Conservation (phyloP, 2,888 invertebrate genomes). For the Pandemis heparana region DNA sequence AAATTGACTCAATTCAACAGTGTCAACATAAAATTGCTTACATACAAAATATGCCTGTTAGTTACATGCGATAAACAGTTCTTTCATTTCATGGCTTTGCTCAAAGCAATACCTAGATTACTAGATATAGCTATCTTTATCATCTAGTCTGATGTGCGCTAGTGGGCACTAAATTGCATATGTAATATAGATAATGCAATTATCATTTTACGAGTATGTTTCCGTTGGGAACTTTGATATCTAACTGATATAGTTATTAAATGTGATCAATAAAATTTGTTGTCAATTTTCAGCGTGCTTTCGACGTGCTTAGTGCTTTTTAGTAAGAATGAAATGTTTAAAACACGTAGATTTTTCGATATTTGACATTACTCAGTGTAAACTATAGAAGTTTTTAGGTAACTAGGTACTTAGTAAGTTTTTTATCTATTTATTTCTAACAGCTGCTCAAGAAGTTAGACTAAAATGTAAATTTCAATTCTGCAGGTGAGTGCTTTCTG, state of each 20-base stretch:
- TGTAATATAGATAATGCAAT: not conserved
- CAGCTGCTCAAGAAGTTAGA: too few relatives aligned
- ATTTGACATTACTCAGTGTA: too few relatives aligned
- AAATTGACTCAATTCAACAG: too few relatives aligned
- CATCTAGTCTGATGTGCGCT: not conserved
- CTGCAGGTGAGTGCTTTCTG: too few relatives aligned
- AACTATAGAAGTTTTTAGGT: too few relatives aligned
- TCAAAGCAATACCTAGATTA: not conserved
- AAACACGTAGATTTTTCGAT: not conserved
- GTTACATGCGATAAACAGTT: too few relatives aligned
- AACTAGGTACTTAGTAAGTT: too few relatives aligned
- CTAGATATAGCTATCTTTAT: conserved; percentile 23
- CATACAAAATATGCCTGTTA: too few relatives aligned
- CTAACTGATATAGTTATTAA: conserved; percentile 11
- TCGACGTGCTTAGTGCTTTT: not conserved
- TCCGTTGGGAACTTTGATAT: conserved; percentile 11
- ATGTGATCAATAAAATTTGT: conserved; percentile 18
- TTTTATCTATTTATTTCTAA: too few relatives aligned
- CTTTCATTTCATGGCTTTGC: not conserved
- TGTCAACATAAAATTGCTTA: too few relatives aligned
- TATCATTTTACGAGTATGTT: conserved; percentile 9
- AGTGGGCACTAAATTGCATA: not conserved
- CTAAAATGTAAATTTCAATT: too few relatives aligned
- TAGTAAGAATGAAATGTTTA: not conserved
- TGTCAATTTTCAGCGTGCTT: conserved; percentile 6